Conservation (phyloP, 2,888 invertebrate genomes). For the Drosophila testacea region DNA sequence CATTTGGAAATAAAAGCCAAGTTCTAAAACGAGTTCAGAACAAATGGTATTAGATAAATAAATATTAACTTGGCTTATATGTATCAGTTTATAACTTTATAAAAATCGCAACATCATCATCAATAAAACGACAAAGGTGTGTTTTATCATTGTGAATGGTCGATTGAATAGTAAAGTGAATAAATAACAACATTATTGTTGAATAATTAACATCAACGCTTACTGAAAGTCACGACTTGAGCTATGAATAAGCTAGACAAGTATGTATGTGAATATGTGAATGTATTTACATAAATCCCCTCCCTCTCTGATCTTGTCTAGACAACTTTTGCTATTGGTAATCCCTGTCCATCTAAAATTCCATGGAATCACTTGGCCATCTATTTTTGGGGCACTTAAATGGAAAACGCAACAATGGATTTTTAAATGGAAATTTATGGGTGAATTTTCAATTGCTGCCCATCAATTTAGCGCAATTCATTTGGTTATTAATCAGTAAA, state of each 20-base stretch:
- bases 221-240: constrained; percentile 43
- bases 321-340: neutral
- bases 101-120: constrained; percentile 5
- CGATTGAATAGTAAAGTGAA: constrained; percentile 15
- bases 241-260: constrained; percentile 10
- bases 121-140: constrained; percentile 9
- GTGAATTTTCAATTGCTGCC: constrained; percentile 23
- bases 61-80: constrained; percentile 16
- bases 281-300: neutral
- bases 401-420: constrained; percentile 37
- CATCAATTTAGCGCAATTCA: constrained; percentile 14
- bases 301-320: neutral
- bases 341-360: constrained; percentile 26
- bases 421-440: constrained; percentile 46
- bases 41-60: constrained; percentile 15
- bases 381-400: constrained; percentile 53
- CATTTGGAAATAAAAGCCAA: constrained; percentile 14
- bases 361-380: constrained; percentile 31
- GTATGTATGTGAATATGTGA: neutral
- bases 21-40: constrained; percentile 6
- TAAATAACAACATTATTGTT: constrained; percentile 20
- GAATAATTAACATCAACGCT: constrained; percentile 26
- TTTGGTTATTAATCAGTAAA: constrained; percentile 25
- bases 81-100: neutral
- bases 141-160: constrained; percentile 5